Conservation (phyloP, 2,888 invertebrate species). For the Drosophila macrospina region DNA sequence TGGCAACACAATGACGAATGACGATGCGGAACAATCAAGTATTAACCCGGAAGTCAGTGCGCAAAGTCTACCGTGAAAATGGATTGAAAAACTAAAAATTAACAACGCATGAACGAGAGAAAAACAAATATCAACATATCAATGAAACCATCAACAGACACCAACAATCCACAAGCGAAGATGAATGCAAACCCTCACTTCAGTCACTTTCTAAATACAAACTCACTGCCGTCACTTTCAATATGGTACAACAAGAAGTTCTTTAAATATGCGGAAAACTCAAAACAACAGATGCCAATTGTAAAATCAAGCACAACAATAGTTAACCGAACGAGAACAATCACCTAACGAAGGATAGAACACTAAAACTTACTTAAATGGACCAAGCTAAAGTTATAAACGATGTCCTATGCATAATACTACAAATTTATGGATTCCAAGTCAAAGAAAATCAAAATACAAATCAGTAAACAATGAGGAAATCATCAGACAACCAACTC, state of each 20-base stretch:
- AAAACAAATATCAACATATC: not conserved
- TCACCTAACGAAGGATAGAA: not conserved
- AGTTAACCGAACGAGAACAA: not conserved
- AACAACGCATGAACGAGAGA: not conserved
- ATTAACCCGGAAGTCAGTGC: not conserved
- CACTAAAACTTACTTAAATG: not conserved
- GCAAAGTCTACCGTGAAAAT: not conserved
- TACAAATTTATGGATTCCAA: not conserved
- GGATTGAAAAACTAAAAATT: not conserved
- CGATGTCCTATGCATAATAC: not conserved
- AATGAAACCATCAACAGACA: not conserved
- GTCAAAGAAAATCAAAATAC: not conserved
- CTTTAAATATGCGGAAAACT: not conserved
- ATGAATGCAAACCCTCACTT: not conserved
- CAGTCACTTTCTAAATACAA: not conserved
- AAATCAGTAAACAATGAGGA: not conserved
- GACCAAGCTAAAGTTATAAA: not conserved
- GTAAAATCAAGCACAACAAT: no score
- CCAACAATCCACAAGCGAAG: not conserved
- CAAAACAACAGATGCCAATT: not conserved
- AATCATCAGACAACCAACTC: not conserved
- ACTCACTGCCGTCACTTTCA: not conserved
- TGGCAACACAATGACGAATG: not conserved
- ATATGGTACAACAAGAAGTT: not conserved
- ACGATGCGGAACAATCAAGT: not conserved